Evolutionary conservation across 2,797 vertebrate species (phyloP), one percentile per base, ranked within the genome.

Genomic region (Epinephelus awoara): DNA sequence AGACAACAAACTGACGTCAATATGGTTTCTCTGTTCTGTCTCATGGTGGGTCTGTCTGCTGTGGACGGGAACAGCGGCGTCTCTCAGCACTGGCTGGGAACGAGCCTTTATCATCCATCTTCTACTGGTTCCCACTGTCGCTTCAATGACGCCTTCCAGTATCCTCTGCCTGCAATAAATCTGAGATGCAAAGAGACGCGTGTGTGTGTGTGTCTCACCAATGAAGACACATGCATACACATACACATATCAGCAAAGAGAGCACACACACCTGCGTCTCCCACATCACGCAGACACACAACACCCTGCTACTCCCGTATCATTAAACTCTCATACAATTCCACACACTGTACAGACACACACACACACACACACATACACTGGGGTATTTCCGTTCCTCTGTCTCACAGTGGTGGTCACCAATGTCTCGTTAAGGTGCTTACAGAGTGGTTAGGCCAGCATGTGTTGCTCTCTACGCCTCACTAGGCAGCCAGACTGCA

Each of bases 1-100:
- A 91, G 87, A 90, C 90, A 89, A 92, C 90, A 93, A 92, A 89
- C 88, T 88, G 85, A 89, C 92, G 82, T 91, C 90, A 90, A 50
- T 72, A 69, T 64, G 82, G 78, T 74, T 77, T 58, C 84, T 91
- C 86, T 93, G 89, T 91, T 92, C 82, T 90, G 85, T 86, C 92
- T 92, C 77, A 8, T 76, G 86, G 88, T 88, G 89, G 84, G 84
- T 91, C 86, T 91, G 87, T 92, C 83, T 88, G 72, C 92, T 65
- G 86, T 87, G 92, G 91, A 93, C 88, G 84, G 55, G 71, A 89
- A 89, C 85, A 79, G 81, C 68, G n/a, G 70, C 66, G 25, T 86
- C 80, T 80, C 90, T 85, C 77, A 65, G 77, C 66, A 46, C 77
- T 34, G 86, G 86, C 84, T 91, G 79, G 68, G 82, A 91, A 88